Conservation (phyloP, 2,797 vertebrate species). For the Brachymystax lenok region DNA sequence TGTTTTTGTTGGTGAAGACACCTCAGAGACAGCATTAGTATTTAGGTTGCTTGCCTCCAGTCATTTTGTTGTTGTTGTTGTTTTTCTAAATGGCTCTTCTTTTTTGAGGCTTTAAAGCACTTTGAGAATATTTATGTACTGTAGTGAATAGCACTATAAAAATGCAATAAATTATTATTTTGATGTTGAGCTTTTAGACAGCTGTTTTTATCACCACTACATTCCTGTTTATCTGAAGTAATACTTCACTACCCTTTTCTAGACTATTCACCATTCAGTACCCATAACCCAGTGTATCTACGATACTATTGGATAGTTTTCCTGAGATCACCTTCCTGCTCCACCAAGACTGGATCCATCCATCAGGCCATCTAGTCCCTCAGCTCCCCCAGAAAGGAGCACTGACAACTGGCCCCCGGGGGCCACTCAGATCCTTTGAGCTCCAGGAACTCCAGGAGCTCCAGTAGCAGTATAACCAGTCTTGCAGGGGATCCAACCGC, state of each 20-base stretch:
- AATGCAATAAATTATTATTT: too few species aligned
- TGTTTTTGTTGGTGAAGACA: neutral
- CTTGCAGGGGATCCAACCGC: neutral
- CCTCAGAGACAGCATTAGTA: neutral
- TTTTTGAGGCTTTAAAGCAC: neutral
- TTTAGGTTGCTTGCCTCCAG: neutral
- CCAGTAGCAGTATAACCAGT: constrained; percentile 12
- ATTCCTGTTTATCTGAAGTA: neutral
- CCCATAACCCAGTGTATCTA: too few species aligned
- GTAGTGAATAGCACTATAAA: too few species aligned
- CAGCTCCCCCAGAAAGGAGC: constrained; percentile 47
- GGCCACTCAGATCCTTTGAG: constrained; percentile 13
- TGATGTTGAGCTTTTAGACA: neutral
- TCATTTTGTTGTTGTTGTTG: neutral
- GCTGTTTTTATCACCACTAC: neutral
- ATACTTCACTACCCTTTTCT: neutral
- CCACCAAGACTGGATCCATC: constrained; percentile 38
- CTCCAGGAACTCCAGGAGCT: neutral
- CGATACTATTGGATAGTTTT: constrained; percentile 21
- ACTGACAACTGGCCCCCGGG: constrained; percentile 33
- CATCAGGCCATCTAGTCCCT: constrained; percentile 58
- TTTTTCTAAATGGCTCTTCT: neutral
- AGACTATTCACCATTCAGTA: neutral
- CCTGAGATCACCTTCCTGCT: constrained; percentile 33
- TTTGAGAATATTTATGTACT: too few species aligned